Base-by-base conservation (phyloP, 2,797 vertebrate species). In the Enteromius treurensis region DNA sequence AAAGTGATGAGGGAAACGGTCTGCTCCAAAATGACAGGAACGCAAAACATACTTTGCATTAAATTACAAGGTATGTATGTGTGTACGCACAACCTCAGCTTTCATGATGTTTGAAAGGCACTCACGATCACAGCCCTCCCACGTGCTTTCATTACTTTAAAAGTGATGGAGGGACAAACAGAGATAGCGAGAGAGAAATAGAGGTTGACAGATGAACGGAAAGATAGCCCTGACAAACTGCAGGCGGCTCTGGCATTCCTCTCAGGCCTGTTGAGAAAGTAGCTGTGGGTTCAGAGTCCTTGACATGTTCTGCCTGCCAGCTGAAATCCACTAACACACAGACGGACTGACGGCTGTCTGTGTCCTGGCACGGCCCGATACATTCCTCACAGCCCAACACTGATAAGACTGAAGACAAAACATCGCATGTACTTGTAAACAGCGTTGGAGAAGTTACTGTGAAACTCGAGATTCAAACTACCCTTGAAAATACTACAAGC, bases 321-420 rank as follows among this genome's bases (percentile, higher is more conserved):
- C 51, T 69, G 40, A 62, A 42, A 79, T 29, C 69, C 76, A 82
- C 58, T 13, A 49, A 81, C 70, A 42, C 83, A 65, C 40, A 79
- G 10, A 78, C 26, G 23, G n/a, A 70, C 34, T 8, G 23, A 71
- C 67, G 40, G 19, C 26, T 73, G 65, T 77, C 40, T 26, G 55
- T 75, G n/a, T 88, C 40, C 78, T 78, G 49, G 73, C 42, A 74
- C 81, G 55, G 73, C 80, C 77, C 32, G 78, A 67, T 60, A 86
- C 85, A 87, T 82, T 86, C 76, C 86, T 55, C 23, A 79, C 37
- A 71, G 49, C 77, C 23, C 47, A 69, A 34, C 80, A 53, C 70
- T 34, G 78, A 83, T 84, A 77, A 77, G 19, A 68, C 67, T 45
- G 49, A 37, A 64, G 68, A 73, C 47, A 71, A 71, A 26, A 81